These are phyloP conservation scores for Eulemur mongoz DNA, from an alignment of 2,797 vertebrate species.

Conservation along the genomic window DNA sequence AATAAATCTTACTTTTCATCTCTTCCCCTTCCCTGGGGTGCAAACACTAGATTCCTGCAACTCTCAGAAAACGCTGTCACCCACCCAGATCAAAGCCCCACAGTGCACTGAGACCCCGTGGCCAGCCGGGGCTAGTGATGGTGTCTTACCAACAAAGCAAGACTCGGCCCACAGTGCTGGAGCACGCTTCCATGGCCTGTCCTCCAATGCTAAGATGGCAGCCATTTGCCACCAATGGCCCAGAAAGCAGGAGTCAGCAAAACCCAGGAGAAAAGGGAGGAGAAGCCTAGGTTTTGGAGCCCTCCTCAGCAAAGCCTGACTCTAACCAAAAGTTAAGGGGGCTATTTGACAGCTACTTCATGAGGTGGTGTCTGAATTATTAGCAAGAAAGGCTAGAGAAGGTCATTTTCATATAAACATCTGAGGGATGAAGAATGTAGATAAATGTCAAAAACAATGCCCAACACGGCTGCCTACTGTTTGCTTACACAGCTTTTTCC, in stretches of 20 bases:
- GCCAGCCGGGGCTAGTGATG: neutral
- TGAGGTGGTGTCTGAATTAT: no score
- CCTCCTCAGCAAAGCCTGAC: neutral
- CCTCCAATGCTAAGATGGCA: neutral
- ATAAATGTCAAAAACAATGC: neutral
- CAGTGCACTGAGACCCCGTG: accelerated
- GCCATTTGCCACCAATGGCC: neutral
- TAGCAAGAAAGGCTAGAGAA: neutral
- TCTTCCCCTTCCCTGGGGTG: neutral
- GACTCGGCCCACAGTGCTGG: accelerated
- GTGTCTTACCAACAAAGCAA: neutral
- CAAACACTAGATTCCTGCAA: neutral
- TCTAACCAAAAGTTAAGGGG: neutral
- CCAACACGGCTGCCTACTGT: neutral
- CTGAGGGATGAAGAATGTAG: neutral
- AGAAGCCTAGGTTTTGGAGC: neutral
- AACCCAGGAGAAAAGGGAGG: neutral
- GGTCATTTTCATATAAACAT: neutral
- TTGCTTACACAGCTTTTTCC: conserved; percentile 51
- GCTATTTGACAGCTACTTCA: neutral
- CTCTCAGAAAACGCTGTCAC: neutral
- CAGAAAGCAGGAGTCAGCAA: neutral
- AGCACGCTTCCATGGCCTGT: accelerated
- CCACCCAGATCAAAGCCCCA: neutral
- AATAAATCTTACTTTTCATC: neutral